Conservation (phyloP, 2,113 vertebrate genomes). For the Conger conger region DNA sequence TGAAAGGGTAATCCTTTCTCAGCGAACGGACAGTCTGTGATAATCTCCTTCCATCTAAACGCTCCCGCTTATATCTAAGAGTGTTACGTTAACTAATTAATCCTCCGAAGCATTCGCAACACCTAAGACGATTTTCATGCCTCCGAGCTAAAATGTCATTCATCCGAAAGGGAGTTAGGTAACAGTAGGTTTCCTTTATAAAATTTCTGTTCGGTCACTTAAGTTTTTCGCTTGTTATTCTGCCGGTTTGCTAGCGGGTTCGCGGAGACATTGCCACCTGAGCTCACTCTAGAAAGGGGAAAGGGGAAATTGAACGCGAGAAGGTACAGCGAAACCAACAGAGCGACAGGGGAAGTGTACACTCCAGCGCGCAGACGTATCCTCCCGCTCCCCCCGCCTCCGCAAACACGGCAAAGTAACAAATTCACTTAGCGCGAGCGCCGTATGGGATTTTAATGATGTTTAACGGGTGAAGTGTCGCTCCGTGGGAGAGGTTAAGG, state of each 20-base stretch:
- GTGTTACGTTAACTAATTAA: constrained; percentile 54
- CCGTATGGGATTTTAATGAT: constrained; percentile 18
- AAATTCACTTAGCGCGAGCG: not conserved
- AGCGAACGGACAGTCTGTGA: constrained; percentile 49
- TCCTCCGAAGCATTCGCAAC: constrained; percentile 54
- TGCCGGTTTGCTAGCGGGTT: not conserved
- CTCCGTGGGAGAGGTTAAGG: constrained; percentile 10
- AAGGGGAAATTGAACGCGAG: not conserved
- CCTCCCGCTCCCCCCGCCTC: not conserved
- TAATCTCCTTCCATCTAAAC: constrained; percentile 60
- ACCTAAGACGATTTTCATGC: constrained; percentile 36
- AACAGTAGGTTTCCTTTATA: not conserved
- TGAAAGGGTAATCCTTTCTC: constrained; percentile 59
- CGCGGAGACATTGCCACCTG: not conserved
- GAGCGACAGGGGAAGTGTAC: no score
- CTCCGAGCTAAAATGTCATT: constrained; percentile 29
- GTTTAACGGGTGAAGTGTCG: not conserved
- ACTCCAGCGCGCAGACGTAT: not conserved
- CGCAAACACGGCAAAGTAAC: constrained; percentile 11
- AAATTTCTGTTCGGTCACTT: not conserved
- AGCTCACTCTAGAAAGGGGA: no score
- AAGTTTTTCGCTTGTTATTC: not conserved
- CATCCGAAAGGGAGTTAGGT: constrained; percentile 7
- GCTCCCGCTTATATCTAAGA: constrained; percentile 43
- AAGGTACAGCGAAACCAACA: no score